A percentile compares a stretch with the other conserved stretches of the same genome.
Conservation (phyloP, 2,113 vertebrate genomes). For the Piaya cayana region DNA sequence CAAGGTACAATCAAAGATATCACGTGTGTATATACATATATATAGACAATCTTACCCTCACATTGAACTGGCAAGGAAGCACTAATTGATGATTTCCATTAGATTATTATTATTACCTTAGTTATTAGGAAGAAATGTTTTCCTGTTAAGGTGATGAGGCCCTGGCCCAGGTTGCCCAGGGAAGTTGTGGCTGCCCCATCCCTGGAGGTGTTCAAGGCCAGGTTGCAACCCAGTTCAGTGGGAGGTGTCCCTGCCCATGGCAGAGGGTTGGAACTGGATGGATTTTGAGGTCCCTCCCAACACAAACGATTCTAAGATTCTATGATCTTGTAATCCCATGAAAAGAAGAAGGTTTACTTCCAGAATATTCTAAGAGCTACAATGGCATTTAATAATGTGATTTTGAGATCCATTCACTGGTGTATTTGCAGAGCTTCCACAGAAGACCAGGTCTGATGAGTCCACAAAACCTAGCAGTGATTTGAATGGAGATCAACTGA, state of each 20-base stretch:
- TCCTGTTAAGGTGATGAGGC: too few relatives aligned
- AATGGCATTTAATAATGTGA: neutral
- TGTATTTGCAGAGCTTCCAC: neutral
- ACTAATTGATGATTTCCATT: neutral
- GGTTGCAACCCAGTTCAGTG: too few relatives aligned
- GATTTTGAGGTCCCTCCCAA: too few relatives aligned
- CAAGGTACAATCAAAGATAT: neutral
- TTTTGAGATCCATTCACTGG: neutral
- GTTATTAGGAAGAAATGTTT: too few relatives aligned
- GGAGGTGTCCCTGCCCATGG: too few relatives aligned
- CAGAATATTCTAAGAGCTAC: neutral
- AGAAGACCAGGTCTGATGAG: neutral
- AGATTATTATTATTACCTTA: too few relatives aligned
- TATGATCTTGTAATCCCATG: neutral
- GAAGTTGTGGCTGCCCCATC: too few relatives aligned
- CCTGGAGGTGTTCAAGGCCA: too few relatives aligned
- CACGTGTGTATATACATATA: neutral
- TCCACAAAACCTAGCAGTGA: neutral
- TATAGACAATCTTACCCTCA: too few relatives aligned
- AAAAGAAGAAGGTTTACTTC: neutral
- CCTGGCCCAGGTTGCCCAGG: too few relatives aligned
- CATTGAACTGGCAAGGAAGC: neutral
- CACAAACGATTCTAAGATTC: too few relatives aligned
- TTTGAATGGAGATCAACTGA: neutral
- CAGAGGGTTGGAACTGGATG: too few relatives aligned